These are phyloP conservation scores for Pantherophis vulpinus DNA, from an alignment of 2,797 vertebrate genomes.

Conservation along the genomic window DNA sequence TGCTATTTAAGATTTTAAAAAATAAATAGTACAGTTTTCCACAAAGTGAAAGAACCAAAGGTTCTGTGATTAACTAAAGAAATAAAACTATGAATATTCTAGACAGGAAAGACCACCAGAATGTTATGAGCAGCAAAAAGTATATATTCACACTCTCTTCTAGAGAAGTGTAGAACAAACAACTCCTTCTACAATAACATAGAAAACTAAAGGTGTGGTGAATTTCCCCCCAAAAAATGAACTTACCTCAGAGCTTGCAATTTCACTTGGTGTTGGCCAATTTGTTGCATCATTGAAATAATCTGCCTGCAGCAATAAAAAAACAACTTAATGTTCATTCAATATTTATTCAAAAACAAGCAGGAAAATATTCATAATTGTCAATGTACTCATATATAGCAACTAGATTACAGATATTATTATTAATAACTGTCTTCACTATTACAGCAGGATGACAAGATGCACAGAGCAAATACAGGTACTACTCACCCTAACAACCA, in stretches of 20 bases:
- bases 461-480: not conserved
- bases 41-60: not conserved
- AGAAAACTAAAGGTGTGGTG: not conserved
- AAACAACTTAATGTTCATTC: slow-evolving; percentile 1
- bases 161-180: not conserved
- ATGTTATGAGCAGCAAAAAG: not conserved
- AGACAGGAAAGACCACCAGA: not conserved
- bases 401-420: not conserved
- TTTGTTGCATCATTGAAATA: slow-evolving; percentile 92
- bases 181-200: not conserved
- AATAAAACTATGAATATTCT: not conserved
- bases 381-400: not conserved
- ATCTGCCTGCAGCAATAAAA: slow-evolving; percentile 74
- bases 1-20: not conserved
- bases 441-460: not conserved
- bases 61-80: not conserved
- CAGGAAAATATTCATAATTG: not conserved
- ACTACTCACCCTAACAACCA: not conserved
- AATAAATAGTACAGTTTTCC: not conserved
- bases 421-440: not conserved
- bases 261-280: slow-evolving; percentile 95
- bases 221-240: not conserved
- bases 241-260: slow-evolving; percentile 86
- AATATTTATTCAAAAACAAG: not conserved
- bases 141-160: not conserved